These are phyloP conservation scores for Copsychus sechellarum DNA, from an alignment of 2,113 vertebrate genomes.

Conservation along the genomic window DNA sequence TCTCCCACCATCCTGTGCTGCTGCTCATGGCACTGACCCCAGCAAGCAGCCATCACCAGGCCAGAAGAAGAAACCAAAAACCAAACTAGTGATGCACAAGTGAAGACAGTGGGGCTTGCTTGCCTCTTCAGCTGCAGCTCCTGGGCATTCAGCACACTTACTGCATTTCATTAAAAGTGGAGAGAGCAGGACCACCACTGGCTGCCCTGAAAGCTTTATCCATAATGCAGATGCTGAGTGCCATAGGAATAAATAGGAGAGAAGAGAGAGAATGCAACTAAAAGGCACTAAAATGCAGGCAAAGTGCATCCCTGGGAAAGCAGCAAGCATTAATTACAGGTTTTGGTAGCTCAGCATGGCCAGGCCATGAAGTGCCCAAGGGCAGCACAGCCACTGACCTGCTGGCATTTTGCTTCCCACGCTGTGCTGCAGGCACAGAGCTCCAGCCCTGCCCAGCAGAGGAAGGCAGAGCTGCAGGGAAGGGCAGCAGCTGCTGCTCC, in stretches of 20 bases:
- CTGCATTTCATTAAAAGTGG: background rate
- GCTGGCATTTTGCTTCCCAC: background rate
- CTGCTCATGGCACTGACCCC: fast-evolving
- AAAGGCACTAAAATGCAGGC: background rate
- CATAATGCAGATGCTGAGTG: background rate
- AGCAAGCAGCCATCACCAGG: background rate
- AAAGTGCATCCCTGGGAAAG: background rate
- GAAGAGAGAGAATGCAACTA: background rate
- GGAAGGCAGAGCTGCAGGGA: background rate
- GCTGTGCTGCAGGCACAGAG: background rate
- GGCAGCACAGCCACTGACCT: background rate
- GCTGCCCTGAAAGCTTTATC: background rate
- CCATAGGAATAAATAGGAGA: background rate
- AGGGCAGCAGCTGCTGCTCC: background rate
- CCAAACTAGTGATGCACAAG: background rate
- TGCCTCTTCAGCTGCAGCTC: background rate
- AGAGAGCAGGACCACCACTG: background rate
- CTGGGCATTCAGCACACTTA: background rate
- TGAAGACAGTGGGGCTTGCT: background rate
- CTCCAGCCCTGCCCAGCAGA: background rate
- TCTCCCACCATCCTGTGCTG: background rate
- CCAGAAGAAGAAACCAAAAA: background rate
- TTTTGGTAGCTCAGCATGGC: background rate
- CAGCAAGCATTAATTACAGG: background rate
- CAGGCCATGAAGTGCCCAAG: fast-evolving